phyloP scores from a whole-genome alignment of 2,797 vertebrate species.

The Hipposideros larvatus region DNA sequence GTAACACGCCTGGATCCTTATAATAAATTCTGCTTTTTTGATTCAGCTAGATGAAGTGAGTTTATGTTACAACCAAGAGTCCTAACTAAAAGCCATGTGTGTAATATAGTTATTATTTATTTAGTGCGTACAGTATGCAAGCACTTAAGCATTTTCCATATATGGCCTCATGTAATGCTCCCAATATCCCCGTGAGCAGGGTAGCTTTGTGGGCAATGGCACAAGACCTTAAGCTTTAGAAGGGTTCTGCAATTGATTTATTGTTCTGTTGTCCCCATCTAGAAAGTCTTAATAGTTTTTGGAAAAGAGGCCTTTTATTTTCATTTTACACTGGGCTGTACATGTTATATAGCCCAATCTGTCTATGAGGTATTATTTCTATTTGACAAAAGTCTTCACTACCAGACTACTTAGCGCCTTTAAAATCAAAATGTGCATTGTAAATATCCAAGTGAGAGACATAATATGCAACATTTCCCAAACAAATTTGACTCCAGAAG shows the following conservation, averaged over 20 bases:
- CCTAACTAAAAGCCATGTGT: neutral
- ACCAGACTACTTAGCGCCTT: neutral
- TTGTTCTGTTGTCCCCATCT: neutral
- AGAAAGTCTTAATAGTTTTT: slow-evolving; percentile 28
- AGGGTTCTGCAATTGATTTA: neutral
- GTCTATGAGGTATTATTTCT: neutral
- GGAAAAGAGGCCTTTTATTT: neutral
- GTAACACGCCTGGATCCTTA: neutral
- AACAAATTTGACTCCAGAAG: neutral
- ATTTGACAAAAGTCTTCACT: neutral
- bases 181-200: neutral
- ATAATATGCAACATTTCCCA: neutral
- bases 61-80: slow-evolving; percentile 32
- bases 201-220: neutral
- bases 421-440: slow-evolving; percentile 38
- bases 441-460: neutral
- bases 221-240: neutral
- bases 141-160: neutral
- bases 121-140: neutral
- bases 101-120: neutral
- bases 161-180: neutral
- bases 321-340: neutral
- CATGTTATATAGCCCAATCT: neutral
- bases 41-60: neutral
- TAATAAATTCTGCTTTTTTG: slow-evolving; percentile 6